These are phyloP conservation scores for Grammomys dolichurus DNA, from an alignment of 2,113 vertebrate species.

Conservation along the genomic window DNA sequence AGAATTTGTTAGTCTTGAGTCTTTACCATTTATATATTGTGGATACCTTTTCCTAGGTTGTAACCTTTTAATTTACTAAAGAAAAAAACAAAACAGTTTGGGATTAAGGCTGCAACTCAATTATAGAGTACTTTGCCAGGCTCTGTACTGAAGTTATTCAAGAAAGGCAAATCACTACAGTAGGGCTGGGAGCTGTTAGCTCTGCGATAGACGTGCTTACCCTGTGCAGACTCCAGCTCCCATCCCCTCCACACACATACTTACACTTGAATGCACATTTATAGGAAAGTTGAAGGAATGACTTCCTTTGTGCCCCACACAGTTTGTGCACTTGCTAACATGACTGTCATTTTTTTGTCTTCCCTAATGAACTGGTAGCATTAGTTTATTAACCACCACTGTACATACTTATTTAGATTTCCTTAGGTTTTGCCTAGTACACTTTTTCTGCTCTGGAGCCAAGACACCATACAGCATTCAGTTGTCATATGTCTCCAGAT, in stretches of 20 bases:
- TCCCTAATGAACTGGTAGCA: not conserved
- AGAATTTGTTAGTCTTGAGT: not conserved
- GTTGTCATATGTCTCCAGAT: not conserved
- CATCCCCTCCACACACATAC: no score
- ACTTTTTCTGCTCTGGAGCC: not conserved
- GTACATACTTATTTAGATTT: not conserved
- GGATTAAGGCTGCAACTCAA: not conserved
- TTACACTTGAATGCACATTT: not conserved
- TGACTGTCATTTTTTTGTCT: not conserved
- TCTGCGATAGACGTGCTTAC: not conserved
- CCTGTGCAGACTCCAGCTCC: not conserved
- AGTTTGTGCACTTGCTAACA: not conserved
- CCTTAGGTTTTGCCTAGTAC: not conserved
- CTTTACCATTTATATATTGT: not conserved
- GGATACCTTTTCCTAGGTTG: not conserved
- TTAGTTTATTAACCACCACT: not conserved
- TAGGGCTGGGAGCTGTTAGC: not conserved
- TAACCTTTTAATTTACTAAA: slow-evolving; percentile 4
- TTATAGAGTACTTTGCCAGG: not conserved
- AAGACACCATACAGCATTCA: not conserved
- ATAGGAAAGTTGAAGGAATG: not conserved
- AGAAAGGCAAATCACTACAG: not conserved
- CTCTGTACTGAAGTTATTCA: not conserved
- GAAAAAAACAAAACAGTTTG: not conserved
- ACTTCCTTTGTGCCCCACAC: not conserved